Evolutionary conservation across 2,888 invertebrate species (phyloP), one percentile per base, ranked within the genome.

Genomic region (Eugnorisma glareosa): DNA sequence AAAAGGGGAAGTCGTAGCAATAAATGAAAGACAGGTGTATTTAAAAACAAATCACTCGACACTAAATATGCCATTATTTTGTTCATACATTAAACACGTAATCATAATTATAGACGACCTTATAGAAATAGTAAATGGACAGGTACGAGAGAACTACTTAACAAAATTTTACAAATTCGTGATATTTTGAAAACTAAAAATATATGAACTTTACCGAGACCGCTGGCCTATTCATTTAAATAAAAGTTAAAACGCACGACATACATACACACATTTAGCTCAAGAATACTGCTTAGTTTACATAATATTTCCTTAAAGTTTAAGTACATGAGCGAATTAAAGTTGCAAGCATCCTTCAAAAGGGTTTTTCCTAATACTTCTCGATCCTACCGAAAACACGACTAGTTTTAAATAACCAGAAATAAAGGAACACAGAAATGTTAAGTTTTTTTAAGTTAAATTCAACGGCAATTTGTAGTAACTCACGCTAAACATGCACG

Each of bases 91-190:
- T 54, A 28, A 79, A 68, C 64, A 81, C 43, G 54, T 28, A 67
- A 40, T n/a, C 18, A 68, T 67, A 43, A 28, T 61, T 43, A 37
- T 75, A 79, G 63, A 76, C 35, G 68, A 64, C 40, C 48, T 76
- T 76, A 66, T 40, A 63, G 11, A 37, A 21, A 63, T 68, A 66
- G 68, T 68, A 76, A 82, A 79, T 82, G 77, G 82, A 76, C 79
- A 79, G 82, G 82, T 79, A 79, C 77, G 68, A 76, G 64, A 80
- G 57, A 80, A 68, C 57, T 75, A 68, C 28, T 57, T 59, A 64
- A 64, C 54, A 76, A 35, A 76, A 75, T 28, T 15, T 0, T 35
- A 2, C 31, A 40, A 57, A 66, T 11, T 48, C 21, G 3, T 81
- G 40, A 5, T 31, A 8, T 24, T 77, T 35, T 28, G 5, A 13